Base-by-base conservation (phyloP, 2,888 invertebrate species). In the Copidosoma aretas region DNA sequence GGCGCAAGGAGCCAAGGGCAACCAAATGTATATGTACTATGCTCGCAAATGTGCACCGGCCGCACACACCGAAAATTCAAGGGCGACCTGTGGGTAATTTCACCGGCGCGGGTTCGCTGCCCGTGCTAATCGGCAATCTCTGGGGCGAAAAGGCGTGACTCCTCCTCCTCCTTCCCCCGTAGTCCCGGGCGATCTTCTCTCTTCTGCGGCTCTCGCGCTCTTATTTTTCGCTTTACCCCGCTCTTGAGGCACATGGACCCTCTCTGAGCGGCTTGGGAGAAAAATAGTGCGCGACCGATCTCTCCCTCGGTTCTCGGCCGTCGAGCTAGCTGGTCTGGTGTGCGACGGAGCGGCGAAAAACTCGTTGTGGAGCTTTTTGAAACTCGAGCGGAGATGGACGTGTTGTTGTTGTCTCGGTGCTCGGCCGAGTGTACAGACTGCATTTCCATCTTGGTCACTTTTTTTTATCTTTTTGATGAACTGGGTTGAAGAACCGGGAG, bases 41-140 rank as follows among this genome's bases (percentile, higher is more conserved):
- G 43, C 4, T 1, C 1, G 43, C 4, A 12, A 17, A 12, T 2
- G 43, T 8, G 43, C 43, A 15, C 43, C 32, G 32, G 32, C 32
- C 25, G 22, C 54, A 54, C 41, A 22, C 2, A 58, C 58, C 58
- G 43, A 58, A 58, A 58, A 58, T 58, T 74, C 75, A 75, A 75
- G 73, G 75, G 67, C 75, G 69, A 71, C 71, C 68, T 70, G 73
- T 70, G 68, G 49, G 74, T 70, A 72, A 69, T 63, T 73, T 72
- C 71, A 71, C 65, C 72, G 68, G 66, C 32, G 43, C 19, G 41
- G 66, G 70, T 70, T 71, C 71, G 71, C 68, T 71, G 71, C 51
- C 63, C 67, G 69, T 21, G 57, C 64, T 67, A 67, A 67, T 69
- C 69, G 64, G 25, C 64, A 57, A 67, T 69, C 69, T 67, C 43